Percentiles rank a stretch among this genome's conserved stretches.
These are phyloP conservation scores for Aphelenchoides fujianensis DNA, from an alignment of 1,140 invertebrate genomes.

Conservation along the genomic window DNA sequence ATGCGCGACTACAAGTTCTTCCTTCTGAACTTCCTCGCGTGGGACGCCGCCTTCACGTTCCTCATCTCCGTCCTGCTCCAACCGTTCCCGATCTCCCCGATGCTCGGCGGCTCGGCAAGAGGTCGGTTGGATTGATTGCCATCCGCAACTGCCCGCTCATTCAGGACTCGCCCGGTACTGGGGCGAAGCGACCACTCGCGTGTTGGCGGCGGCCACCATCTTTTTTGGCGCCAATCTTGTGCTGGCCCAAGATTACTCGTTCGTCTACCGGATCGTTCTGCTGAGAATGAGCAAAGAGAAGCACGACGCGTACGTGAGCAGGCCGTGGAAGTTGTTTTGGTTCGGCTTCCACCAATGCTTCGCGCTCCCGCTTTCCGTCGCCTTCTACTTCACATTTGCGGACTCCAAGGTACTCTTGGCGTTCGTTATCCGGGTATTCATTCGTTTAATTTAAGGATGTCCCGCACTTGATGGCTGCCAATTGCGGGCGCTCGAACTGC, in stretches of 20 bases:
- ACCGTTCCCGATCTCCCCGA: neutral
- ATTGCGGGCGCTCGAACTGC: neutral
- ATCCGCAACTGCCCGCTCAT: too few species aligned
- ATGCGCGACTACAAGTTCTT: slow-evolving; percentile 1
- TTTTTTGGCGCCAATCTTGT: too few species aligned
- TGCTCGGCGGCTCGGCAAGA: neutral
- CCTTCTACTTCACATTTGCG: neutral
- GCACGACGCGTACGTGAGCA: neutral
- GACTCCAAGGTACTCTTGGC: neutral
- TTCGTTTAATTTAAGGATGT: too few species aligned
- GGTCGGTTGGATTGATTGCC: too few species aligned
- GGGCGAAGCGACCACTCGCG: too few species aligned
- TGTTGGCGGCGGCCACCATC: too few species aligned
- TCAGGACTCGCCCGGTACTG: too few species aligned
- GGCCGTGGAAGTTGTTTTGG: neutral
- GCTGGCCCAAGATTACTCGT: neutral
- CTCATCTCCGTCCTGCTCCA: neutral
- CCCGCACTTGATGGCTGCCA: too few species aligned
- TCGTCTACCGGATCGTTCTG: neutral
- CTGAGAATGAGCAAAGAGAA: neutral
- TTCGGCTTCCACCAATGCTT: neutral
- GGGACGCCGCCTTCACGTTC: neutral
- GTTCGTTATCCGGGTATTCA: neutral
- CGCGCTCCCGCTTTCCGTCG: neutral
- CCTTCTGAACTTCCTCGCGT: neutral